These are phyloP conservation scores for Lutjanus erythropterus DNA, from an alignment of 2,113 vertebrate species.

Conservation along the genomic window DNA sequence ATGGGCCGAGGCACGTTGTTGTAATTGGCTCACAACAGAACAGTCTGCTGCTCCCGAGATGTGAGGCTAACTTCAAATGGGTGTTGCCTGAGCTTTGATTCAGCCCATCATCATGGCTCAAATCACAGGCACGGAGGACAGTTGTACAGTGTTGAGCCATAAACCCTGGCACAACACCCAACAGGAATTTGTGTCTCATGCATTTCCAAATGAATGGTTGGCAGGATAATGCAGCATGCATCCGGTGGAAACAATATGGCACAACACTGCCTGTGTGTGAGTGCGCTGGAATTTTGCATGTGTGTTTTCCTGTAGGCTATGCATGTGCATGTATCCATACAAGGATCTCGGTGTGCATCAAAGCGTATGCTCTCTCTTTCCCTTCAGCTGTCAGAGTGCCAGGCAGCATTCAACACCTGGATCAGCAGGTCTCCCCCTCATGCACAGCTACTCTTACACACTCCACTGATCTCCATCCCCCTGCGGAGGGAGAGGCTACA, in stretches of 20 bases:
- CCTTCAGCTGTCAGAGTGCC: slow-evolving; percentile 67
- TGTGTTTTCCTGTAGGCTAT: slow-evolving; percentile 40
- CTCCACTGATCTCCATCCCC: slow-evolving; percentile 70
- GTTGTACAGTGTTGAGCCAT: slow-evolving; percentile 61
- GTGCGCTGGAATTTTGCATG: slow-evolving; percentile 13
- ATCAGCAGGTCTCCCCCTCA: slow-evolving; percentile 75
- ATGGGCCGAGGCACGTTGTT: slow-evolving; percentile 55
- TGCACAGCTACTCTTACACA: slow-evolving; percentile 75
- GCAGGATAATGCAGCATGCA: slow-evolving; percentile 62
- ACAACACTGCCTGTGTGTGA: not conserved
- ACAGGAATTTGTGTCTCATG: slow-evolving; percentile 64
- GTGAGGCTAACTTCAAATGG: slow-evolving; percentile 60
- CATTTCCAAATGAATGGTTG: slow-evolving; percentile 66
- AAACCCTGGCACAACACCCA: slow-evolving; percentile 60
- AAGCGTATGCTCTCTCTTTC: slow-evolving; percentile 41
- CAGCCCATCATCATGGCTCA: slow-evolving; percentile 59
- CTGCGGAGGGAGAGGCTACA: slow-evolving; percentile 57
- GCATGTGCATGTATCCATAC: slow-evolving; percentile 45
- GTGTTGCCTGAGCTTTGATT: slow-evolving; percentile 68
- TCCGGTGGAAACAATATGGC: slow-evolving; percentile 68
- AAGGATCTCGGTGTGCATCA: slow-evolving; percentile 53
- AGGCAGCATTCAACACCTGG: slow-evolving; percentile 79
- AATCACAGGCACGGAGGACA: slow-evolving; percentile 61
- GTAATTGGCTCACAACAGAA: slow-evolving; percentile 70
- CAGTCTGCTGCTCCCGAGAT: slow-evolving; percentile 53